Evolutionary conservation across 2,888 invertebrate genomes (phyloP), one percentile per base, ranked within the genome.

Genomic region (Cistogaster globosa): DNA sequence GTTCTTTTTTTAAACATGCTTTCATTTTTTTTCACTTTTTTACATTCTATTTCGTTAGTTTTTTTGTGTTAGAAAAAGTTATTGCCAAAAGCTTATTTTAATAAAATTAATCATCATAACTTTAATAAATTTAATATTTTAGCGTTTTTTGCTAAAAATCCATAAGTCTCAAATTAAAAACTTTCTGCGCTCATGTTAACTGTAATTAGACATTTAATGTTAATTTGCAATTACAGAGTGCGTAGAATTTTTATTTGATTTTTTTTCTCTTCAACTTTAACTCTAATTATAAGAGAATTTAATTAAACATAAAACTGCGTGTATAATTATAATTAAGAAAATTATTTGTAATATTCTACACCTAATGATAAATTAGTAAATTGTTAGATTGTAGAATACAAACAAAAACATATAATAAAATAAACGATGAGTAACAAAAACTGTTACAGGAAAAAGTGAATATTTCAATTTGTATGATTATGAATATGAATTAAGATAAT

Each of bases 171-270:
- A n/a, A n/a, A n/a, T n/a, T n/a, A n/a, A n/a, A n/a, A n/a, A n/a
- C n/a, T 16, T 48, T 14, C 6, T 51, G 48, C 14, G 20, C 22
- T 60, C 38, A 60, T 58, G 58, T 26, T 38, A 58, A 12, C 60
- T 58, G 36, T 60, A 77, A 77, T 77, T 77, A 69, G 55, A 55
- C 55, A 62, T 71, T 26, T 26, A 20, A 60, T 42, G 68, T 63
- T 18, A 42, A 38, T 12, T 12, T 12, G 14, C 32, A 78, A 63
- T 78, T 78, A 78, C 62, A 78, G 53, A 63, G 65, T 72, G 72
- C 72, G 72, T 67, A 26, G 9, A 20, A 14, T 32, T 32, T 32
- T 32, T 32, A 32, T 32, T 32, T 71, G 53, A 26, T 26, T 45
- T 48, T 62, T 42, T 58, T 62, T 16, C 53, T 38, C 42, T 42